Evolutionary conservation across 2,888 invertebrate genomes (phyloP).

Genomic region (Nasonia oneida): DNA sequence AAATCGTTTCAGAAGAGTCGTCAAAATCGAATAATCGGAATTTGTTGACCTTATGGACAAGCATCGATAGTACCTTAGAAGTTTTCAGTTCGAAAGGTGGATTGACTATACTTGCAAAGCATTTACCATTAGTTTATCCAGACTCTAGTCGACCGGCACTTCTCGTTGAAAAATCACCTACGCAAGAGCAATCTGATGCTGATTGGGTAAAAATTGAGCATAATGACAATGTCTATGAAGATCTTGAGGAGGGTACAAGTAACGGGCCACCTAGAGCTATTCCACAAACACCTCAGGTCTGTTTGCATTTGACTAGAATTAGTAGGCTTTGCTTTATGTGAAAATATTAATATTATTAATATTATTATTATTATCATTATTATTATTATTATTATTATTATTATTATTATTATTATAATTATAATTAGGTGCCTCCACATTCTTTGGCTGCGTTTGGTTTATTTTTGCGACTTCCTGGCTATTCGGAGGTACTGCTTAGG

Average conservation of each 20-base stretch:
- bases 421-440: conserved; percentile 85
- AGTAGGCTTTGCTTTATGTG: neutral
- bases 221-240: conserved; percentile 84
- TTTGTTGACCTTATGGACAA: conserved; percentile 59
- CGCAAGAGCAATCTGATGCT: conserved; percentile 80
- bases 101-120: conserved; percentile 92
- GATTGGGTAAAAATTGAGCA: conserved; percentile 84
- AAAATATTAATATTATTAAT: too few relatives aligned
- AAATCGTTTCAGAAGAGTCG: conserved; percentile 68
- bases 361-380: too few relatives aligned
- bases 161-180: conserved; percentile 82
- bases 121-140: conserved; percentile 93
- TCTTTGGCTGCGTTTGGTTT: conserved; percentile 94
- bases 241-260: conserved; percentile 81
- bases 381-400: too few relatives aligned
- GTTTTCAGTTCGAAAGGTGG: conserved; percentile 94
- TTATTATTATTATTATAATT: neutral
- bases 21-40: conserved; percentile 67
- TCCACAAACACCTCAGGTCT: conserved; percentile 82
- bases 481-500: conserved; percentile 92
- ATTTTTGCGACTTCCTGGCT: conserved; percentile 93
- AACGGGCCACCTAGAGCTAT: conserved; percentile 79
- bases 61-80: conserved; percentile 84
- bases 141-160: conserved; percentile 82
- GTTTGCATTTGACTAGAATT: neutral